phyloP scores from a whole-genome alignment of 2,113 vertebrate species.

The Campylomormyrus tamandua region DNA sequence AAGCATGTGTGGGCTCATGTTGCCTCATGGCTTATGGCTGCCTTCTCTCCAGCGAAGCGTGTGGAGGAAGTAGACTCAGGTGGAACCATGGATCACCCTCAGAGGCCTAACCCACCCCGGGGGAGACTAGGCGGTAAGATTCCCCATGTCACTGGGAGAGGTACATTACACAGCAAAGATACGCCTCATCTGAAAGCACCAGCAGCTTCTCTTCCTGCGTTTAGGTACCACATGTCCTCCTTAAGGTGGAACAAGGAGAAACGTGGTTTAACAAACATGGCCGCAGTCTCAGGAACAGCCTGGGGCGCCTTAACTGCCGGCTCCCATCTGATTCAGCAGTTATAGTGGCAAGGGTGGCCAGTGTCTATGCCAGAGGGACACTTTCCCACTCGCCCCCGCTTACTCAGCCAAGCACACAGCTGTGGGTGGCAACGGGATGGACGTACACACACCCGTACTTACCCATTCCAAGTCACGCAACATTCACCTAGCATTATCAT shows the following conservation, averaged over 20 bases:
- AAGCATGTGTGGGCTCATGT: not conserved
- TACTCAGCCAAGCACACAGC: not conserved
- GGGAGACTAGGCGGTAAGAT: not conserved
- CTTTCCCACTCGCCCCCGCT: not conserved
- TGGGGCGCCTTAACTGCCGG: not conserved
- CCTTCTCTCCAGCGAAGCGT: not conserved
- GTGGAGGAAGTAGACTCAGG: not conserved
- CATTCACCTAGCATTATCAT: not conserved
- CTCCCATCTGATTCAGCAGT: conserved; percentile 8
- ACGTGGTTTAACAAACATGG: not conserved
- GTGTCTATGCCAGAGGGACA: not conserved
- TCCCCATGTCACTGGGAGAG: not conserved
- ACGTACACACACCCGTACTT: not conserved
- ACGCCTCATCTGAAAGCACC: not conserved
- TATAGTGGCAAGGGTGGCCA: not conserved
- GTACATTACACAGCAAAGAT: not conserved
- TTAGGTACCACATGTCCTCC: not conserved
- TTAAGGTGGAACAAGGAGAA: not conserved
- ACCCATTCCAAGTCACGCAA: not conserved
- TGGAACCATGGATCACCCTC: not conserved
- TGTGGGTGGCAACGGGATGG: not conserved
- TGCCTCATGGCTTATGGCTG: not conserved
- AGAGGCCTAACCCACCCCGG: not conserved
- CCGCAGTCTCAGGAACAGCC: not conserved
- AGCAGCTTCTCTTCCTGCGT: not conserved